Evolutionary conservation across 2,113 vertebrate genomes (phyloP).

Genomic region (Centropristis striata): DNA sequence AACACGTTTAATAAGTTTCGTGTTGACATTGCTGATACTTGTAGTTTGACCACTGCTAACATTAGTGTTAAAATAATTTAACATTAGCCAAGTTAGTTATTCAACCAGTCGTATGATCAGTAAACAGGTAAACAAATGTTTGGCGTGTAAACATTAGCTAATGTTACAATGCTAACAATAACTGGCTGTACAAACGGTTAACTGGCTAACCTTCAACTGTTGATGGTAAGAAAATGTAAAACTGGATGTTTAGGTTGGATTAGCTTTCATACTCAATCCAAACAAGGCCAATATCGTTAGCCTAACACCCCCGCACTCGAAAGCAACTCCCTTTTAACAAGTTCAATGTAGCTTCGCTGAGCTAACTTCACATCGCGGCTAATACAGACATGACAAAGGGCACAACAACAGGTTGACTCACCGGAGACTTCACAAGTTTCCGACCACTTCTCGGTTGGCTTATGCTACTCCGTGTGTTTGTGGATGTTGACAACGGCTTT

Average conservation of each 20-base stretch:
- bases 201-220: neutral
- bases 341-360: slow-evolving; percentile 36
- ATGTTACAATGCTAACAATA: too few relatives aligned
- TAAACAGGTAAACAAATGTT: neutral
- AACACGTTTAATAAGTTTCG: neutral
- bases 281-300: slow-evolving; percentile 62
- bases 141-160: neutral
- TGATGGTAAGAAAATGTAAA: accelerated
- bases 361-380: neutral
- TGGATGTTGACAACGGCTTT: slow-evolving; percentile 51
- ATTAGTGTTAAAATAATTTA: too few relatives aligned
- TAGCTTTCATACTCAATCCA: slow-evolving; percentile 36
- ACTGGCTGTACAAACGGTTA: neutral
- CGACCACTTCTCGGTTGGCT: neutral
- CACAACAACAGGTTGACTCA: slow-evolving; percentile 22
- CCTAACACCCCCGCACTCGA: slow-evolving; percentile 45
- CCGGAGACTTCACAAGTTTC: slow-evolving; percentile 14
- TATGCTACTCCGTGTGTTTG: neutral
- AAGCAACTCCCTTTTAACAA: slow-evolving; percentile 55
- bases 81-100: slow-evolving; percentile 38
- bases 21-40: neutral
- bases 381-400: neutral
- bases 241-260: slow-evolving; percentile 20
- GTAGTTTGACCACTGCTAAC: slow-evolving; percentile 9
- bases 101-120: neutral